Evolutionary conservation across 1,140 invertebrate species (phyloP).

Genomic region (Zaprionus africanus): DNA sequence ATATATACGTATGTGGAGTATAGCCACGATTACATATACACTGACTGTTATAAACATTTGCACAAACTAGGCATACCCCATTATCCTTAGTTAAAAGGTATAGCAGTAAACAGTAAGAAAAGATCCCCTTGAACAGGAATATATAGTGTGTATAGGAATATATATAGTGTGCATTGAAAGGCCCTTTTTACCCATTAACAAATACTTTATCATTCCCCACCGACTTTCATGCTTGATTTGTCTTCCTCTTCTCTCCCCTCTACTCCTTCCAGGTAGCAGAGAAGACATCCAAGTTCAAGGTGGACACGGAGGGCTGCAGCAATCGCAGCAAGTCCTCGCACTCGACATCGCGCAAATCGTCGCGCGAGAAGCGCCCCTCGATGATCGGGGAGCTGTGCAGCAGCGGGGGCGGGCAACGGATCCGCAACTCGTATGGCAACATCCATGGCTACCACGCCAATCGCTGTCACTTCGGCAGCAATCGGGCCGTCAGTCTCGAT

Average conservation of each 20-base stretch:
- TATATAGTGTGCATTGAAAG: too few relatives aligned
- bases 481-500: conserved; percentile 82
- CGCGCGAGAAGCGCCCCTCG: conserved; percentile 83
- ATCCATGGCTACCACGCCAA: conserved; percentile 82
- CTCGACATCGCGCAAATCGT: conserved; percentile 77
- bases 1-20: too few relatives aligned
- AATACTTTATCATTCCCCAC: too few relatives aligned
- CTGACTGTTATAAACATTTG: too few relatives aligned
- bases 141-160: too few relatives aligned
- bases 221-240: neutral
- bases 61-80: too few relatives aligned
- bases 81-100: too few relatives aligned
- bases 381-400: conserved; percentile 84
- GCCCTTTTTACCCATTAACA: too few relatives aligned
- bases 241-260: neutral
- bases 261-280: conserved; percentile 86
- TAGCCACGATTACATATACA: too few relatives aligned
- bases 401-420: conserved; percentile 78
- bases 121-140: too few relatives aligned
- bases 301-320: conserved; percentile 88
- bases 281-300: conserved; percentile 90
- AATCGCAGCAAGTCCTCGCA: conserved; percentile 81
- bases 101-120: too few relatives aligned
- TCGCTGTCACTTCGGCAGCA: conserved; percentile 82
- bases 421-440: conserved; percentile 83